Conservation (phyloP, 2,113 vertebrate genomes). For the western clawed frog (Xenopus tropicalis) region UCB_Xtro_10.0 CM004443.2:211902501-211903000, state of each 20-base stretch:
- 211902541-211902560: slow-evolving; percentile 71
- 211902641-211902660: slow-evolving; percentile 76
- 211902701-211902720: slow-evolving; percentile 56
- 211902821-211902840: slow-evolving; percentile 80
- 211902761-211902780: slow-evolving; percentile 89
- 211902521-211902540: not conserved
- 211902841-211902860: slow-evolving; percentile 81
- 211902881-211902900: slow-evolving; percentile 83
- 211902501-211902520: no score
- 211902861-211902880: slow-evolving; percentile 84
- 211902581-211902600: slow-evolving; percentile 75
- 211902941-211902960: slow-evolving; percentile 87
- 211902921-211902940: slow-evolving; percentile 87
- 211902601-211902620: slow-evolving; percentile 71
- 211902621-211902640: slow-evolving; percentile 79
- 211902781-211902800: slow-evolving; percentile 85
- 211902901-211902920: slow-evolving; percentile 67
- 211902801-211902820: slow-evolving; percentile 81
- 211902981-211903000: slow-evolving; percentile 87
- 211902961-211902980: slow-evolving; percentile 84
- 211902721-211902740: slow-evolving; percentile 42
- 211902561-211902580: slow-evolving; percentile 78
- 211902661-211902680: slow-evolving; percentile 85
- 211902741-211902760: slow-evolving; percentile 51
- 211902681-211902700: slow-evolving; percentile 81